Evolutionary conservation across 2,888 invertebrate species (phyloP).

Genomic region (Platycheirus rosarum): DNA sequence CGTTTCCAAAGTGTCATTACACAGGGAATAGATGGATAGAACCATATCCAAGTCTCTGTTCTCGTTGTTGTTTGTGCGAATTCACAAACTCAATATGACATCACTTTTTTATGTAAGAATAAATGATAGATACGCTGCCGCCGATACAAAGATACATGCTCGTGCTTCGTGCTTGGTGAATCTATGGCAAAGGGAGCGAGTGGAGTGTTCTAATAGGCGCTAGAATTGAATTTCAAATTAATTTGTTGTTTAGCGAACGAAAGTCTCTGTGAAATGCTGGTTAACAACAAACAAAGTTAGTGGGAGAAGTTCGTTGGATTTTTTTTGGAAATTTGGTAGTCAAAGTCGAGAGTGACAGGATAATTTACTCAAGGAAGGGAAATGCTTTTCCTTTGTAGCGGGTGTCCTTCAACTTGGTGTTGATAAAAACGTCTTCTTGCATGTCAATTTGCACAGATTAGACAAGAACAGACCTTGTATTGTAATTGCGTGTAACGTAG

Average conservation of each 20-base stretch:
- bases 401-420: slow-evolving; percentile 6
- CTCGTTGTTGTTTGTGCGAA: slow-evolving; percentile 47
- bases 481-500: background rate
- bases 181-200: background rate
- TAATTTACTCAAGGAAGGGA: background rate
- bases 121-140: slow-evolving; percentile 33
- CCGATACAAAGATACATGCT: slow-evolving; percentile 23
- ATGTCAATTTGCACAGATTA: background rate
- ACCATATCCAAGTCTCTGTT: slow-evolving; percentile 8
- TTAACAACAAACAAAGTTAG: slow-evolving; percentile 18
- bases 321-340: slow-evolving; percentile 22
- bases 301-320: background rate
- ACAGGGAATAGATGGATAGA: background rate
- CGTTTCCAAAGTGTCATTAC: slow-evolving; percentile 32
- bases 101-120: slow-evolving; percentile 67
- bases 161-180: slow-evolving; percentile 18
- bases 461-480: background rate
- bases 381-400: background rate
- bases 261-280: slow-evolving; percentile 19
- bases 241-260: slow-evolving; percentile 39
- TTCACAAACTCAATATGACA: slow-evolving; percentile 68
- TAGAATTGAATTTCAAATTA: slow-evolving; percentile 70
- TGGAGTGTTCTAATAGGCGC: slow-evolving; percentile 59
- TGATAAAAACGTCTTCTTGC: background rate
- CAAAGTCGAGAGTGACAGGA: slow-evolving; percentile 9